Evolutionary conservation across 2,888 invertebrate species (phyloP).

Genomic region (Allolobophora icterica): DNA sequence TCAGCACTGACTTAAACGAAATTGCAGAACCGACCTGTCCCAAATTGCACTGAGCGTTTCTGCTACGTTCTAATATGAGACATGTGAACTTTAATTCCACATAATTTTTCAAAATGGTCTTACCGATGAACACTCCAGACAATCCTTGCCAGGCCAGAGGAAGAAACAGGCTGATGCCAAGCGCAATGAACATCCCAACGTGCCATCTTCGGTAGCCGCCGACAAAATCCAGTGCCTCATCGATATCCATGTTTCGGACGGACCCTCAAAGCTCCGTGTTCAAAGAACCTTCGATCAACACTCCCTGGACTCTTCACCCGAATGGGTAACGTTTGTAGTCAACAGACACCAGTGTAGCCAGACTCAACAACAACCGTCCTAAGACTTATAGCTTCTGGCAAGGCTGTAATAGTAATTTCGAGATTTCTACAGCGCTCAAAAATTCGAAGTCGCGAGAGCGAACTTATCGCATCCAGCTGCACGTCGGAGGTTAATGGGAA

Average conservation of each 20-base stretch:
- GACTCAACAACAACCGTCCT: no score
- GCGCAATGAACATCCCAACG: conserved; percentile 32
- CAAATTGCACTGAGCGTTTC: neutral
- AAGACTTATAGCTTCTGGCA: neutral
- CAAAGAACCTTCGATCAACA: neutral
- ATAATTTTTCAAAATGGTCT: neutral
- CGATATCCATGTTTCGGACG: conserved; percentile 32
- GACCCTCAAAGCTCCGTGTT: neutral
- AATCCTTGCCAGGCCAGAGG: conserved; percentile 31
- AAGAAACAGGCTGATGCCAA: conserved; percentile 31
- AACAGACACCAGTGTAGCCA: neutral
- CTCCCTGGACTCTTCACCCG: neutral
- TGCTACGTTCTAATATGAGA: neutral
- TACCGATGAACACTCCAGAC: conserved; percentile 40
- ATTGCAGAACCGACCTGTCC: neutral
- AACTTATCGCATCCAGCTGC: neutral
- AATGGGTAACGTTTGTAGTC: neutral
- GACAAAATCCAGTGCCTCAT: conserved; percentile 37
- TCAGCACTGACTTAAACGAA: neutral
- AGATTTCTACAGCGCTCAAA: no score
- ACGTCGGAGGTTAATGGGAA: neutral
- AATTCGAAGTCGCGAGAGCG: no score
- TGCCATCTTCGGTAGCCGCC: conserved; percentile 41
- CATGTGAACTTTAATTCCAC: neutral
- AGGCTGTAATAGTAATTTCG: neutral